A percentile compares a stretch with the other conserved stretches of the same genome.
Conservation (phyloP, 92 coral and sea anemone genomes). For the Palythoa caribaeorum region DNA sequence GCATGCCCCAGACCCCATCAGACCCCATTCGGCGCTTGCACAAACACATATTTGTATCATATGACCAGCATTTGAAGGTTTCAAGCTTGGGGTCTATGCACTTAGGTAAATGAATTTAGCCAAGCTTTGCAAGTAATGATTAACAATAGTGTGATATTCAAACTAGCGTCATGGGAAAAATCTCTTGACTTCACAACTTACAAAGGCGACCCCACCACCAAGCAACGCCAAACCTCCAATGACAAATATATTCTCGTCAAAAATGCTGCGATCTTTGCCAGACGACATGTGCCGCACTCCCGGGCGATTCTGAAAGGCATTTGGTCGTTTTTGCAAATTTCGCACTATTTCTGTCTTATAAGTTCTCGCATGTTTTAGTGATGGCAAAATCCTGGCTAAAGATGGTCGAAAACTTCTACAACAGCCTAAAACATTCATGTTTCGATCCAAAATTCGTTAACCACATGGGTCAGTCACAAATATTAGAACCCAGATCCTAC, state of each 20-base stretch:
- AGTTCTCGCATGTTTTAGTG: slow-evolving; percentile 35
- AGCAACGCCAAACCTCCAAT: slow-evolving; percentile 72
- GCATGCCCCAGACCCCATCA: background rate
- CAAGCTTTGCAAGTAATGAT: no score
- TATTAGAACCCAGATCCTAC: background rate
- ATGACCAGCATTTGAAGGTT: no score
- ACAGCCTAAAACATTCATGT: slow-evolving; percentile 72
- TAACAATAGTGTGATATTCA: background rate
- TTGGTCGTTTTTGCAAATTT: slow-evolving; percentile 62
- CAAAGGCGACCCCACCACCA: slow-evolving; percentile 76
- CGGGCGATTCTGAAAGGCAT: slow-evolving; percentile 35
- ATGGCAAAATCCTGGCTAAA: slow-evolving; percentile 76
- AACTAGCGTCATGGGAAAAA: background rate
- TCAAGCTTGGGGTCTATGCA: no score
- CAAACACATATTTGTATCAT: no score
- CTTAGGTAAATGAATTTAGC: no score
- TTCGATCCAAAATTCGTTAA: background rate
- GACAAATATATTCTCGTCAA: slow-evolving; percentile 68
- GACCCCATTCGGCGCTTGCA: no score
- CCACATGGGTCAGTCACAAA: slow-evolving; percentile 39
- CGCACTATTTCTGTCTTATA: slow-evolving; percentile 56
- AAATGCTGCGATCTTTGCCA: background rate
- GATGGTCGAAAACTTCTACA: slow-evolving; percentile 80
- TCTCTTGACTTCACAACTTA: slow-evolving; percentile 50
- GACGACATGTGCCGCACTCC: slow-evolving; percentile 44